Percentiles rank a stretch among this genome's conserved stretches.
phyloP scores from a whole-genome alignment of 1,140 invertebrate species.

The Drosophila nigrodunni region DNA sequence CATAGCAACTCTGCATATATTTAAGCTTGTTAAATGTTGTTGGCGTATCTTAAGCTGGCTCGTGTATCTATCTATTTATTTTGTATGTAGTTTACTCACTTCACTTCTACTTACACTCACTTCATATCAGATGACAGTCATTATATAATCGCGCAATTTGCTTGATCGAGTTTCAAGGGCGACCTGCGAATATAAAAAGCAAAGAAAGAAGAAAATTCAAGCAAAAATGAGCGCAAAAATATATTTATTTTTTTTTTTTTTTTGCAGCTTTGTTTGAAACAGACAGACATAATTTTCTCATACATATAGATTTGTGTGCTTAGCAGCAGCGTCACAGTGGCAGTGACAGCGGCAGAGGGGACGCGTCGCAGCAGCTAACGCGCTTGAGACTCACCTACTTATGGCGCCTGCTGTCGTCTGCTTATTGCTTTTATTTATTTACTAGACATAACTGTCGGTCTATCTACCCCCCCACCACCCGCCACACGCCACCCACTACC shows the following conservation, averaged over 20 bases:
- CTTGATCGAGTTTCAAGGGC: slow-evolving; percentile 39
- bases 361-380: not conserved
- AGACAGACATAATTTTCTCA: not conserved
- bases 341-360: not conserved
- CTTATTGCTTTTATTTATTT: slow-evolving; percentile 81
- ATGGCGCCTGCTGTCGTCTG: slow-evolving; percentile 51
- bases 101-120: not conserved
- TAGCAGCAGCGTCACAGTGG: not conserved
- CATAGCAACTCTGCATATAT: too few relatives aligned
- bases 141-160: slow-evolving; percentile 39
- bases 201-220: slow-evolving; percentile 10
- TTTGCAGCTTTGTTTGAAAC: slow-evolving; percentile 14
- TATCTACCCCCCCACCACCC: not conserved
- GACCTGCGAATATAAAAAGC: not conserved
- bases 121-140: slow-evolving; percentile 36
- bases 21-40: not conserved
- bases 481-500: not conserved
- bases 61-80: not conserved
- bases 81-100: not conserved
- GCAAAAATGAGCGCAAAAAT: slow-evolving; percentile 1
- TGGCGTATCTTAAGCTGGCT: not conserved
- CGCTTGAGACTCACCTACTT: slow-evolving; percentile 54
- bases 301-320: not conserved
- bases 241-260: not conserved
- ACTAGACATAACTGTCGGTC: slow-evolving; percentile 69